Evolutionary conservation across 2,888 invertebrate species (phyloP).

Genomic region (Hetaerina titia): DNA sequence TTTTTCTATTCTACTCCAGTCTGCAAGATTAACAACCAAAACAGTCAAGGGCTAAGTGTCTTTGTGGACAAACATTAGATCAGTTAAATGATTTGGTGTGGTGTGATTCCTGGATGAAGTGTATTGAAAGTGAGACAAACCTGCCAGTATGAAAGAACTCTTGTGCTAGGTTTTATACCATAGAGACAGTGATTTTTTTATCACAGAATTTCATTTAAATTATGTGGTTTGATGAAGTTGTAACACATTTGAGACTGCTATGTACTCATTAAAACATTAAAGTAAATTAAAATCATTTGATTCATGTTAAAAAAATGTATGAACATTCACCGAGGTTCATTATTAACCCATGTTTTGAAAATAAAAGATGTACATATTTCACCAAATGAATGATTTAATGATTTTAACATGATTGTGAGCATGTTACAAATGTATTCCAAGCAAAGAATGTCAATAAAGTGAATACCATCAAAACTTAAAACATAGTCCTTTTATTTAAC

Average conservation of each 20-base stretch:
- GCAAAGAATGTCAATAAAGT: constrained; percentile 40
- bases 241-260: constrained; percentile 40
- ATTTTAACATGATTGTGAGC: neutral
- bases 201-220: constrained; percentile 34
- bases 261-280: constrained; percentile 8
- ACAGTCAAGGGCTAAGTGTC: constrained; percentile 40
- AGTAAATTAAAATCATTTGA: neutral
- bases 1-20: constrained; percentile 13
- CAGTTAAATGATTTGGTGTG: constrained; percentile 10
- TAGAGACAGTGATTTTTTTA: constrained; percentile 29
- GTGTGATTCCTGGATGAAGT: neutral
- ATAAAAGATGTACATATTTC: constrained; percentile 36
- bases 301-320: neutral
- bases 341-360: neutral
- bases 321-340: neutral
- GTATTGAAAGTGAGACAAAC: constrained; percentile 46
- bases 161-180: neutral
- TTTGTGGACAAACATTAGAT: neutral
- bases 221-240: constrained; percentile 34
- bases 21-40: constrained; percentile 37
- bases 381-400: neutral
- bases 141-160: constrained; percentile 33
- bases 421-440: constrained; percentile 30
- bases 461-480: neutral
- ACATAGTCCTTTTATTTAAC: no score